Conservation (phyloP, 2,888 invertebrate species). For the Drosophila mimetica region DNA sequence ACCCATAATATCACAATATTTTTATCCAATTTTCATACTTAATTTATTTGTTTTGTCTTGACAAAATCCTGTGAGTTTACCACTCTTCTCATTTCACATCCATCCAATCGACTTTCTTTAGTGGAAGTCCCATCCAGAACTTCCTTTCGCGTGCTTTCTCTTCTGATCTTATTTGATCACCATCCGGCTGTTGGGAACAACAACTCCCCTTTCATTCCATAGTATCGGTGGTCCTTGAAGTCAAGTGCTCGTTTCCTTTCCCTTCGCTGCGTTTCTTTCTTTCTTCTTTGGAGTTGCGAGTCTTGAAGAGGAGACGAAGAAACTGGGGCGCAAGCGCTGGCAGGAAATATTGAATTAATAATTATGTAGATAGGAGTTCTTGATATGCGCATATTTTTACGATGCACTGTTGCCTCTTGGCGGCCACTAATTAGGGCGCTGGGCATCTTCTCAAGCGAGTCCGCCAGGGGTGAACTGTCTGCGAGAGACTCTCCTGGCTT, state of each 20-base stretch:
- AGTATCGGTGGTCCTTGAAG: conserved; percentile 53
- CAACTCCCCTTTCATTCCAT: conserved; percentile 45
- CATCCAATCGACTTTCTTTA: conserved; percentile 17
- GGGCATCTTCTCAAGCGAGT: conserved; percentile 58
- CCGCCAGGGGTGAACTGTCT: conserved; percentile 21
- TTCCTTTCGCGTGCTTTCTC: conserved; percentile 63
- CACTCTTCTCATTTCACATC: too few species aligned
- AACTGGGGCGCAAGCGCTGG: conserved; percentile 16
- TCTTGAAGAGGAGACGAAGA: conserved; percentile 20
- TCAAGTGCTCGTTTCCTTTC: conserved; percentile 68
- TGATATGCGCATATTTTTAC: conserved; percentile 49
- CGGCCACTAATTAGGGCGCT: conserved; percentile 58
- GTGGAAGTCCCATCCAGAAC: conserved; percentile 8
- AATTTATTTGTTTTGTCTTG: too few species aligned
- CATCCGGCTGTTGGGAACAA: conserved; percentile 61
- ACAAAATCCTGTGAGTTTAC: too few species aligned
- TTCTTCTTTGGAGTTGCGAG: conserved; percentile 7
- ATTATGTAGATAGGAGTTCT: conserved; percentile 52
- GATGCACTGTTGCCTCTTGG: conserved; percentile 17
- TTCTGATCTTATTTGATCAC: conserved; percentile 73
- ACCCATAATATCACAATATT: too few species aligned
- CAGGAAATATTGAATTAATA: conserved; percentile 74
- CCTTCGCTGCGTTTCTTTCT: background rate
- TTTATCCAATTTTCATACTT: too few species aligned
- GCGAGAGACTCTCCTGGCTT: background rate